A percentile compares a stretch with the other conserved stretches of the same genome.
Conservation (phyloP, 1,140 invertebrate species). For the Danaus melanippus region DNA sequence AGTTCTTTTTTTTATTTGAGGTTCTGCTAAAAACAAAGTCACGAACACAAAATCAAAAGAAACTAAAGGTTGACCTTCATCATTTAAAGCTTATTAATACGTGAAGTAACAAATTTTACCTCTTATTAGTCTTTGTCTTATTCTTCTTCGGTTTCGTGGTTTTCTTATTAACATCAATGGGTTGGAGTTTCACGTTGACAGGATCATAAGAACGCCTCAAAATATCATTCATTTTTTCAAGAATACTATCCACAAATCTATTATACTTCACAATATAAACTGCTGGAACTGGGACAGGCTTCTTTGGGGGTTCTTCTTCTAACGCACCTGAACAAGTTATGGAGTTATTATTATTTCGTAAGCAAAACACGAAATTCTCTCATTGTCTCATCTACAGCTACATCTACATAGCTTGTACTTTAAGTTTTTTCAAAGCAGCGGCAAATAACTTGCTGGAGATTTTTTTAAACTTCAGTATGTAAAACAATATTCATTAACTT, state of each 20-base stretch:
- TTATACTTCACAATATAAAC: slow-evolving; percentile 86
- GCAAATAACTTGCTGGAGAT: no score
- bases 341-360: no score
- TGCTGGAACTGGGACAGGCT: slow-evolving; percentile 72
- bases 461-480: no score
- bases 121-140: slow-evolving; percentile 64
- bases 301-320: slow-evolving; percentile 41
- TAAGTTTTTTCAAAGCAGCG: no score
- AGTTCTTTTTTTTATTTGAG: slow-evolving; percentile 53
- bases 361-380: no score
- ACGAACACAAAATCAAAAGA: slow-evolving; percentile 18
- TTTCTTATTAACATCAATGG: slow-evolving; percentile 70
- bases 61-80: not conserved
- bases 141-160: slow-evolving; percentile 64
- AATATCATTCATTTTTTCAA: slow-evolving; percentile 84
- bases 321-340: slow-evolving; percentile 38
- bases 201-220: slow-evolving; percentile 84
- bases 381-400: no score
- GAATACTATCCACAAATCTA: slow-evolving; percentile 85
- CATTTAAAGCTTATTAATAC: no score
- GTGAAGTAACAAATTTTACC: slow-evolving; percentile 21
- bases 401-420: no score
- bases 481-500: no score
- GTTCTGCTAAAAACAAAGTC: slow-evolving; percentile 35
- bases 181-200: slow-evolving; percentile 83